Evolutionary conservation across 2,113 vertebrate species (phyloP).

Genomic region (Castor canadensis): DNA sequence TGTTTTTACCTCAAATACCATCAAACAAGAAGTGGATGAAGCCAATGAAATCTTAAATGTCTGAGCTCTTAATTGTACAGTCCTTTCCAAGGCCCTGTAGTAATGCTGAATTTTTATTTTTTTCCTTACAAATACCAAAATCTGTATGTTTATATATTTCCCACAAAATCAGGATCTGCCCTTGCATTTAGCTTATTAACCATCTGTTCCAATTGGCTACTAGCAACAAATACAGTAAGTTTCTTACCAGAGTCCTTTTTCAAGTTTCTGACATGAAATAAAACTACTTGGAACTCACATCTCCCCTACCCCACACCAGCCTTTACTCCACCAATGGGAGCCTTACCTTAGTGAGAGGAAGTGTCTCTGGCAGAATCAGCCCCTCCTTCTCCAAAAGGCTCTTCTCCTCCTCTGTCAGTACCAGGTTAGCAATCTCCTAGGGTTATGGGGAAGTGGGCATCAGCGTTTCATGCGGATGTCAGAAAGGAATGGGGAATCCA

Average conservation of each 20-base stretch:
- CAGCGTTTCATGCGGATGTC: neutral
- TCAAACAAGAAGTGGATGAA: neutral
- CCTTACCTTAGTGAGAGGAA: constrained; percentile 93
- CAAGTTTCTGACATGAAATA: constrained; percentile 4
- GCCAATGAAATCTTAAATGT: neutral
- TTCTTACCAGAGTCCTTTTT: neutral
- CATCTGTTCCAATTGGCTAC: neutral
- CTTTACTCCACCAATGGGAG: neutral
- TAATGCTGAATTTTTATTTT: no score
- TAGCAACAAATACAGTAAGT: neutral
- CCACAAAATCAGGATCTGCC: neutral
- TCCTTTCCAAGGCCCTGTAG: neutral
- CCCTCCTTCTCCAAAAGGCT: constrained; percentile 91
- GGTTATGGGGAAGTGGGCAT: constrained; percentile 50
- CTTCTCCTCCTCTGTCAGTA: constrained; percentile 91
- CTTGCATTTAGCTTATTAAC: neutral
- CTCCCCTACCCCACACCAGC: neutral
- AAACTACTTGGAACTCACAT: neutral
- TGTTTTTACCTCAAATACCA: no score
- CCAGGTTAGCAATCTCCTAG: constrained; percentile 86
- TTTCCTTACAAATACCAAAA: constrained; percentile 16
- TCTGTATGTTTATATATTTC: neutral
- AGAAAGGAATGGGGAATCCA: neutral
- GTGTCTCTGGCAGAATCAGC: constrained; percentile 83
- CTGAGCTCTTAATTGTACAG: neutral